A percentile compares a stretch with the other conserved stretches of the same genome.
These are phyloP conservation scores for Drosophila navojoa DNA, from an alignment of 1,140 invertebrate genomes.

Conservation along the genomic window DNA sequence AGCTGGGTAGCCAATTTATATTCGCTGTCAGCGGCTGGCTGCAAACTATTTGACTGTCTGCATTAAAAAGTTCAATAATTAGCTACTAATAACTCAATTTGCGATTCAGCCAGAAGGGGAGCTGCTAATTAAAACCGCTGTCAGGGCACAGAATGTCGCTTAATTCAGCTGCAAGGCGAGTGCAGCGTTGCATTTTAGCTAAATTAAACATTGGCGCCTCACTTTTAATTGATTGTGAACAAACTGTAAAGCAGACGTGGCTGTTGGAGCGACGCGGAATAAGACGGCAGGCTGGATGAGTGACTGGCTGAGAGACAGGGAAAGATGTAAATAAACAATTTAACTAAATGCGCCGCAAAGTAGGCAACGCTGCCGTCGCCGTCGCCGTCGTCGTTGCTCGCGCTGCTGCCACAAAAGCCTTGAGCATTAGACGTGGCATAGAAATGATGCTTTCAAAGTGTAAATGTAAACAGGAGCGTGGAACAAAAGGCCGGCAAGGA, in stretches of 20 bases:
- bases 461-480: constrained; percentile 76
- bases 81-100: constrained; percentile 77
- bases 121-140: constrained; percentile 68
- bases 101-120: constrained; percentile 30
- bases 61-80: constrained; percentile 69
- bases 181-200: constrained; percentile 70
- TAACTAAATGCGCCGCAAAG: constrained; percentile 81
- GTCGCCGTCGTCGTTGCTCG: constrained; percentile 9
- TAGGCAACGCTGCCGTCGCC: constrained; percentile 53
- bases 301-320: constrained; percentile 4
- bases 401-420: constrained; percentile 42
- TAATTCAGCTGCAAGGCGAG: constrained; percentile 9
- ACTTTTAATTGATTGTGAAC: constrained; percentile 79
- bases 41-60: constrained; percentile 57
- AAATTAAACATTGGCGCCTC: constrained; percentile 81
- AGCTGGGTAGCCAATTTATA: constrained; percentile 64
- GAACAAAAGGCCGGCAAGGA: constrained; percentile 77
- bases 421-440: constrained; percentile 60
- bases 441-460: constrained; percentile 76
- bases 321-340: constrained; percentile 74
- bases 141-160: background rate
- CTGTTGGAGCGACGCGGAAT: background rate
- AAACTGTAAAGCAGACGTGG: constrained; percentile 60
- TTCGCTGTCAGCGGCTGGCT: constrained; percentile 69
- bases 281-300: background rate